Evolutionary conservation across 2,113 vertebrate species (phyloP).

Genomic region (Phyllostomus discolor): DNA sequence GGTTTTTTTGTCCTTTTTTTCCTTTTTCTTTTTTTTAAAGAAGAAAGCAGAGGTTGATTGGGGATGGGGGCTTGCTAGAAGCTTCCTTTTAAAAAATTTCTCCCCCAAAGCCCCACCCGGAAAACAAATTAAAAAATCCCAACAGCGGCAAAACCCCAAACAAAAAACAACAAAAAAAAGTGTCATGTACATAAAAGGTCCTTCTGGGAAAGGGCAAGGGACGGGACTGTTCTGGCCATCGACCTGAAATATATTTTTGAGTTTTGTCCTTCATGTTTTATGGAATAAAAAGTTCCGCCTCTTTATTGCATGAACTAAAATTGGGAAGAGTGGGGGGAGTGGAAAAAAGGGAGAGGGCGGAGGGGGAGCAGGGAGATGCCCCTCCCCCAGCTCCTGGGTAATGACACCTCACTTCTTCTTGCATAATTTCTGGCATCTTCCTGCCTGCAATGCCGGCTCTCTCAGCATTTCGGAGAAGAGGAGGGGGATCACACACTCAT

Average conservation of each 20-base stretch:
- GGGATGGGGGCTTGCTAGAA: constrained; percentile 79
- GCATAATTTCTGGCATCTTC: constrained; percentile 91
- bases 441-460: constrained; percentile 90
- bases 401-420: constrained; percentile 92
- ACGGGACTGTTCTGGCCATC: constrained; percentile 81
- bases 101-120: constrained; percentile 49
- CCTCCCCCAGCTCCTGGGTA: constrained; percentile 83
- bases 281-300: constrained; percentile 92
- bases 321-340: constrained; percentile 70
- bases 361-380: constrained; percentile 1
- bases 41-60: constrained; percentile 84
- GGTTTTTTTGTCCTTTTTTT: constrained; percentile 10
- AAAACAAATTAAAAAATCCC: constrained; percentile 60
- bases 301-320: constrained; percentile 93
- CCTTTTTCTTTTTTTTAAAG: constrained; percentile 76
- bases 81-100: constrained; percentile 79
- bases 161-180: constrained; percentile 75
- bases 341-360: background rate
- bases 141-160: constrained; percentile 59
- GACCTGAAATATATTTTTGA: constrained; percentile 85
- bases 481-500: constrained; percentile 96
- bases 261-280: constrained; percentile 94
- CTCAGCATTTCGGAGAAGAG: constrained; percentile 83
- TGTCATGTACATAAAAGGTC: constrained; percentile 89
- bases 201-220: constrained; percentile 77